Evolutionary conservation across 2,888 invertebrate species (phyloP).

Genomic region (Suillia variegata): DNA sequence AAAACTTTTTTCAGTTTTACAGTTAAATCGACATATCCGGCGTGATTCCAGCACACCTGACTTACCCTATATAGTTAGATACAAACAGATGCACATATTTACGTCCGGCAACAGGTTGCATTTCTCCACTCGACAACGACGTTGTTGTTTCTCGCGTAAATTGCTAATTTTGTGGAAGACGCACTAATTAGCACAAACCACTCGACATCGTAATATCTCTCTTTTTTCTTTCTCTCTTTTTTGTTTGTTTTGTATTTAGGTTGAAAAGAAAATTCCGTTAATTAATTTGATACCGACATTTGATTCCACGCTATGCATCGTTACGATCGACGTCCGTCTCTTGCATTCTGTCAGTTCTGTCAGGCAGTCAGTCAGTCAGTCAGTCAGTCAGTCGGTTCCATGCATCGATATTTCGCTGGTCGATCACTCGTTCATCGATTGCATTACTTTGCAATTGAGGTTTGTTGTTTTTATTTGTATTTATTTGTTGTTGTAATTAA

Average conservation of each 20-base stretch:
- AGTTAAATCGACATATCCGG: too few relatives aligned
- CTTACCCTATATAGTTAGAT: too few relatives aligned
- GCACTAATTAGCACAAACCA: conserved; percentile 17
- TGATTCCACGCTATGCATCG: too few relatives aligned
- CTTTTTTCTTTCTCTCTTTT: background rate
- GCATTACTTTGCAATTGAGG: background rate
- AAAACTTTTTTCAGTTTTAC: too few relatives aligned
- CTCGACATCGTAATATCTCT: background rate
- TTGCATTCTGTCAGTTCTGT: background rate
- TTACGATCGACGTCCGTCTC: too few relatives aligned
- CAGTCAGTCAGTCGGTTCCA: too few relatives aligned
- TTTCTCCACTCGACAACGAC: too few relatives aligned
- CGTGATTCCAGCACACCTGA: too few relatives aligned
- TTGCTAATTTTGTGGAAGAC: conserved; percentile 52
- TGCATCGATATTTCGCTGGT: background rate
- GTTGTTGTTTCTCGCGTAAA: conserved; percentile 46
- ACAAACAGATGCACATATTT: too few relatives aligned
- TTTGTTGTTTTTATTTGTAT: background rate
- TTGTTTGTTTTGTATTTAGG: too few relatives aligned
- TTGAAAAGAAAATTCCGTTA: background rate
- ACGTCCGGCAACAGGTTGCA: conserved; percentile 31
- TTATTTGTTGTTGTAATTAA: conserved; percentile 1
- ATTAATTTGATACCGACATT: conserved; percentile 1
- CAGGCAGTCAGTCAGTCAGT: too few relatives aligned
- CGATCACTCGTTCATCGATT: background rate